Percentiles rank a stretch among this genome's conserved stretches.
Conservation (phyloP, 2,113 vertebrate species). For the Tragelaphus buxtoni region DNA sequence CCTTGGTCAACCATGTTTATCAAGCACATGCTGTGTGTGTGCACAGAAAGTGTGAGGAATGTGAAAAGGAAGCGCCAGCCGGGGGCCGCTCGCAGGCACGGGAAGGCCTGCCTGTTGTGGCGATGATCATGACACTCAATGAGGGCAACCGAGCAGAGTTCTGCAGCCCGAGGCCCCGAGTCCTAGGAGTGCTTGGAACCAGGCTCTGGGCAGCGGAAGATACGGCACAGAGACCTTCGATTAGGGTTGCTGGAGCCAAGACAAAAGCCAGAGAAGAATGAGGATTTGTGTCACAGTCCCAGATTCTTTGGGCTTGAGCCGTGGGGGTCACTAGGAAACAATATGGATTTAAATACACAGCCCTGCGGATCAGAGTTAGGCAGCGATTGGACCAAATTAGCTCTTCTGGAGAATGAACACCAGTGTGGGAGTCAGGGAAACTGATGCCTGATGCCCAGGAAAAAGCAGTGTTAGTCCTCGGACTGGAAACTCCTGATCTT, state of each 20-base stretch:
- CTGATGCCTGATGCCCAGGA: not conserved
- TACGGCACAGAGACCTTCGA: not conserved
- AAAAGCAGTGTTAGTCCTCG: not conserved
- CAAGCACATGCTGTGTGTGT: not conserved
- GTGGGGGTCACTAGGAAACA: not conserved
- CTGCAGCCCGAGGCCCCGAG: not conserved
- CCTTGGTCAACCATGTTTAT: not conserved
- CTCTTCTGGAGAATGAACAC: not conserved
- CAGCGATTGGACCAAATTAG: not conserved
- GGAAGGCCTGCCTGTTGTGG: too few relatives aligned
- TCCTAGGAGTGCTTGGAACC: not conserved
- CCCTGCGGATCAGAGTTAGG: not conserved
- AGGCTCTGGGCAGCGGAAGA: not conserved
- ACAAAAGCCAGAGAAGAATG: not conserved
- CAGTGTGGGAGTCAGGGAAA: not conserved
- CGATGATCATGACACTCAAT: rapidly evolving
- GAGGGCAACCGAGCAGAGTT: too few relatives aligned
- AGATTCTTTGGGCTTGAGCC: not conserved
- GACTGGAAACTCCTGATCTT: not conserved
- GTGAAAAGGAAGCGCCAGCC: not conserved
- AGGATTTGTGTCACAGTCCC: not conserved
- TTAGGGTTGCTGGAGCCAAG: not conserved
- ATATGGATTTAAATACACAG: not conserved
- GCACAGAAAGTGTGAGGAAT: not conserved
- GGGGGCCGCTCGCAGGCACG: too few relatives aligned